A percentile compares a stretch with the other conserved stretches of the same genome.
phyloP scores from a whole-genome alignment of 2,888 invertebrate species.

The Dryomyza anilis region DNA sequence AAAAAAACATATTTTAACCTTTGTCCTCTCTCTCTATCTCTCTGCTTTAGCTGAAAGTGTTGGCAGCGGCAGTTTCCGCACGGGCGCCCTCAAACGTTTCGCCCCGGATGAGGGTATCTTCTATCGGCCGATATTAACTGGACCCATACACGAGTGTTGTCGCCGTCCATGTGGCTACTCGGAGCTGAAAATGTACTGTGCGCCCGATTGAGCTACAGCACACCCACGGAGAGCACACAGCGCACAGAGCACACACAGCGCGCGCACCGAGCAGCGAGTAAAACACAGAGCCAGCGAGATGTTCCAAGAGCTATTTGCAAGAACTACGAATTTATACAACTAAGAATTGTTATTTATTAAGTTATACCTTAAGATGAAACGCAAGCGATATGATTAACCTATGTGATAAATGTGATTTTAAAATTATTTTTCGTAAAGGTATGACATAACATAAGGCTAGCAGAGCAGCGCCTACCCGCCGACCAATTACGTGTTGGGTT shows the following conservation, averaged over 20 bases:
- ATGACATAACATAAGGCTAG: neutral
- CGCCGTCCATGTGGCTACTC: conserved; percentile 48
- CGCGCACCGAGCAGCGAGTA: neutral
- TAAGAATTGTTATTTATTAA: neutral
- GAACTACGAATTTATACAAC: neutral
- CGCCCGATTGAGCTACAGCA: conserved; percentile 28
- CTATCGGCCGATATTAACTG: conserved; percentile 44
- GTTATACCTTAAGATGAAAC: neutral
- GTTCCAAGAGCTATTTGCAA: neutral
- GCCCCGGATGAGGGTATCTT: conserved; percentile 42
- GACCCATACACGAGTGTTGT: conserved; percentile 54
- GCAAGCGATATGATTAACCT: conserved; percentile 20
- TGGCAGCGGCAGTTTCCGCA: conserved; percentile 31
- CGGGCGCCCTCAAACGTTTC: conserved; percentile 40
- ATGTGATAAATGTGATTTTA: conserved; percentile 28
- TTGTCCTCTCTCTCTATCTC: neutral
- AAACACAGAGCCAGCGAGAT: neutral
- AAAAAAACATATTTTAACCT: neutral
- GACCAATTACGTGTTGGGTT: no score
- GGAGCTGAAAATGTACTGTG: conserved; percentile 53
- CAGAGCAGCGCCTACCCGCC: neutral
- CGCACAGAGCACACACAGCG: no score
- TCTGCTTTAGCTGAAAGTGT: conserved; percentile 39
- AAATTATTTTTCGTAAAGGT: conserved; percentile 2
- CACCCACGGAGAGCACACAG: neutral